Conservation (phyloP, 2,113 vertebrate species). For the Dinomys branickii region DNA sequence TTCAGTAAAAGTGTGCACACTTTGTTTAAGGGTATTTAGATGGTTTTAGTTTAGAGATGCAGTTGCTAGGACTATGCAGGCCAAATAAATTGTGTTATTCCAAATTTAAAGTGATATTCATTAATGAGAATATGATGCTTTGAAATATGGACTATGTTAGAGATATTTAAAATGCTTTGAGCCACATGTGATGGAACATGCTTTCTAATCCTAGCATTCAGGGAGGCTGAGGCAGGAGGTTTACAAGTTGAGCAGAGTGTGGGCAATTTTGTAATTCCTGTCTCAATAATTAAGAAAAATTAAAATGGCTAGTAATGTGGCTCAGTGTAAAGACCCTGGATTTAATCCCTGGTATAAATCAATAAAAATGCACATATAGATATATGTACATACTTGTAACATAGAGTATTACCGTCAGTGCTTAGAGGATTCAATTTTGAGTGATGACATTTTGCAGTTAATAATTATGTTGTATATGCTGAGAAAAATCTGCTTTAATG, state of each 20-base stretch:
- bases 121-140: background rate
- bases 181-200: background rate
- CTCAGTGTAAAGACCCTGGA: background rate
- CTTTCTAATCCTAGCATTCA: background rate
- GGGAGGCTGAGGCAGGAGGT: background rate
- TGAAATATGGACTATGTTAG: background rate
- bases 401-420: background rate
- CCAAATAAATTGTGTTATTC: background rate
- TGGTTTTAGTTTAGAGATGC: background rate
- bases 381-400: background rate
- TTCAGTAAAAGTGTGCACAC: background rate
- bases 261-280: background rate
- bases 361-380: background rate
- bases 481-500: background rate
- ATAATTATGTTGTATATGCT: background rate
- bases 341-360: background rate
- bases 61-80: background rate
- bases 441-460: background rate
- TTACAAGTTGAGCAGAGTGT: background rate
- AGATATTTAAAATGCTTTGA: background rate
- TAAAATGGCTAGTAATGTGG: background rate
- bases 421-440: constrained; percentile 15
- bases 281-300: background rate
- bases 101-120: background rate
- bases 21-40: background rate